phyloP scores from a whole-genome alignment of 2,113 vertebrate genomes.

The Silurus asotus region DNA sequence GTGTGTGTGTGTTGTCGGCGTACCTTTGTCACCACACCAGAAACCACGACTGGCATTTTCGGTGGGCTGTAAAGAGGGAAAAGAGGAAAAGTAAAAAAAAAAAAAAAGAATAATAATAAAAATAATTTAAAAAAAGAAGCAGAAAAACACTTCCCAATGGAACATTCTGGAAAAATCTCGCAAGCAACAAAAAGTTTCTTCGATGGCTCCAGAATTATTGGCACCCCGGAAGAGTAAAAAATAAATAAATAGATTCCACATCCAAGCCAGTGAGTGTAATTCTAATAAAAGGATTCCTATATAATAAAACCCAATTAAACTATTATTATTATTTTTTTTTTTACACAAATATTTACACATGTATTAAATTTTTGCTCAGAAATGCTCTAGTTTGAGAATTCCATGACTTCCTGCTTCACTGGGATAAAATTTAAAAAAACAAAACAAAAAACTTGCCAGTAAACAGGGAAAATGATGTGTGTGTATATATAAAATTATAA shows the following conservation, averaged over 20 bases:
- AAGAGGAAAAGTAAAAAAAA: neutral
- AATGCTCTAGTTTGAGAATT: neutral
- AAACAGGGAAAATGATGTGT: too few species aligned
- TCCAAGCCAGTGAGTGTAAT: too few species aligned
- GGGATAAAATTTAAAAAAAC: neutral
- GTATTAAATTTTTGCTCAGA: too few species aligned
- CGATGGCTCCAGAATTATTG: neutral
- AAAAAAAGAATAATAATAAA: neutral
- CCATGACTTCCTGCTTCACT: neutral
- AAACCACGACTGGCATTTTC: constrained; percentile 87
- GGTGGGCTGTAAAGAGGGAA: constrained; percentile 77
- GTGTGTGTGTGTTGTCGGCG: constrained; percentile 44
- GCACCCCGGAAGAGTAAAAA: neutral
- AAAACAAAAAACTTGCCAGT: too few species aligned
- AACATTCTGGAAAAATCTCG: neutral
- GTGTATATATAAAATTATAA: too few species aligned
- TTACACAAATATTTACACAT: too few species aligned
- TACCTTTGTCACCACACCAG: constrained; percentile 95
- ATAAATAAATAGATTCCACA: too few species aligned
- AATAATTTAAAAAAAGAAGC: too few species aligned
- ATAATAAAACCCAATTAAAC: too few species aligned
- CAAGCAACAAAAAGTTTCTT: neutral
- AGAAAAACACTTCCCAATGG: neutral
- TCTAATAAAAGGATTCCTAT: too few species aligned
- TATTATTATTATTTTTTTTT: too few species aligned